Conservation (phyloP, 2,113 vertebrate species). For the Centropus unirufus region DNA sequence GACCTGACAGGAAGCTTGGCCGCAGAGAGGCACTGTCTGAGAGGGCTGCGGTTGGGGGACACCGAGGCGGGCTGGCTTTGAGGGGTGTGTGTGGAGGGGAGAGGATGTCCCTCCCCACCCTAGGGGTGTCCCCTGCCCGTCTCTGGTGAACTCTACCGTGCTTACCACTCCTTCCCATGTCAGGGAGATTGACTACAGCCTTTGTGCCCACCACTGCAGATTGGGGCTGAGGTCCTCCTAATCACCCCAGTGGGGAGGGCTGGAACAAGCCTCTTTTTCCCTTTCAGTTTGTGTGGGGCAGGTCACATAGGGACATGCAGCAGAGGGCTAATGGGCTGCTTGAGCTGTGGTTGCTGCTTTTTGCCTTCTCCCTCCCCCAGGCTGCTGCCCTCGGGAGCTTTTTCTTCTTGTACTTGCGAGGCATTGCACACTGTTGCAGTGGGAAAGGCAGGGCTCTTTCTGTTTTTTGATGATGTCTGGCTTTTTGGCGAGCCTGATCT, state of each 20-base stretch:
- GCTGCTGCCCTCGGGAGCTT: background rate
- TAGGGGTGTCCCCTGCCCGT: background rate
- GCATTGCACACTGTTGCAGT: background rate
- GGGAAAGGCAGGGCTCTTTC: background rate
- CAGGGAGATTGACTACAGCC: rapidly evolving
- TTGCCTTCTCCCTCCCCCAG: background rate
- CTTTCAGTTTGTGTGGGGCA: background rate
- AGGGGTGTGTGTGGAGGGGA: background rate
- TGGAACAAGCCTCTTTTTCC: rapidly evolving
- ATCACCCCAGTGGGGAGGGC: background rate
- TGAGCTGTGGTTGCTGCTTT: rapidly evolving
- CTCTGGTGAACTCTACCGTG: no score
- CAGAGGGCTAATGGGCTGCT: background rate
- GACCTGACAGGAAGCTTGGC: background rate
- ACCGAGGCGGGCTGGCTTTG: background rate
- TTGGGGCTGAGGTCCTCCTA: background rate
- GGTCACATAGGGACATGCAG: background rate
- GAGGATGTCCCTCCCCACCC: no score
- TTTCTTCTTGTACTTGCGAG: background rate
- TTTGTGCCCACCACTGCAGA: background rate
- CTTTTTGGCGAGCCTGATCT: background rate
- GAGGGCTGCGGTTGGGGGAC: background rate
- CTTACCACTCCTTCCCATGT: rapidly evolving
- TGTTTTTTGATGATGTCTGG: rapidly evolving
- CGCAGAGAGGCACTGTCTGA: background rate